Evolutionary conservation across 2,888 invertebrate species (phyloP), one percentile per base, ranked within the genome.

Genomic region (Allacma fusca): DNA sequence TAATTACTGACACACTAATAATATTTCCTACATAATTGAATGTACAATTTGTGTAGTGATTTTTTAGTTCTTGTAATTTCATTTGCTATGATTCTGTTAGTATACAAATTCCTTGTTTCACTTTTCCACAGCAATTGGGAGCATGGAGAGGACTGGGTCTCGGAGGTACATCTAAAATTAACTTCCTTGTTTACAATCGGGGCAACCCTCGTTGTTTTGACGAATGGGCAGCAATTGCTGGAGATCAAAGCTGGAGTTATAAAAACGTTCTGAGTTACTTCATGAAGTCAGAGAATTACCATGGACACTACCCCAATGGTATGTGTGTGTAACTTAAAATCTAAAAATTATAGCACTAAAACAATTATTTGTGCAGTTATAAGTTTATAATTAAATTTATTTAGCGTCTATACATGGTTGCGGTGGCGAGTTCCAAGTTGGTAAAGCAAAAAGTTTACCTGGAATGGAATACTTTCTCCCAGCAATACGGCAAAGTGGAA

Each of bases 251-350:
- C 0, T 82, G 81, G 81, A 78, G 62, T 23, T 80, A 77, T n/a
- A 77, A 79, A 7, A 77, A 76, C 16, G 68, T 82, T 0, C 71
- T 82, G 19, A 79, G 76, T 13, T 79, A 78, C 71, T 82, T 81
- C 57, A 79, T 71, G 72, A 81, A 80, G 77, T 78, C 80, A 57
- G 82, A 81, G 69, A 73, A 81, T 65, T 82, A 82, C 59, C 78
- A 80, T 57, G 82, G 82, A 16, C 78, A 82, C 73, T 81, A 74
- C 76, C 73, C 75, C 43, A 77, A 77, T 65, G 77, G 79, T 79
- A n/a, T n/a, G n/a, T n/a, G n/a, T n/a, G n/a, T n/a, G n/a, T n/a
- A n/a, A n/a, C n/a, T n/a, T n/a, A n/a, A n/a, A n/a, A n/a, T n/a
- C n/a, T n/a, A n/a, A n/a, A n/a, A n/a, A n/a, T n/a, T n/a, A n/a